Conservation (phyloP, 2,888 invertebrate genomes). For the Drosophila austrosaltans region DNA sequence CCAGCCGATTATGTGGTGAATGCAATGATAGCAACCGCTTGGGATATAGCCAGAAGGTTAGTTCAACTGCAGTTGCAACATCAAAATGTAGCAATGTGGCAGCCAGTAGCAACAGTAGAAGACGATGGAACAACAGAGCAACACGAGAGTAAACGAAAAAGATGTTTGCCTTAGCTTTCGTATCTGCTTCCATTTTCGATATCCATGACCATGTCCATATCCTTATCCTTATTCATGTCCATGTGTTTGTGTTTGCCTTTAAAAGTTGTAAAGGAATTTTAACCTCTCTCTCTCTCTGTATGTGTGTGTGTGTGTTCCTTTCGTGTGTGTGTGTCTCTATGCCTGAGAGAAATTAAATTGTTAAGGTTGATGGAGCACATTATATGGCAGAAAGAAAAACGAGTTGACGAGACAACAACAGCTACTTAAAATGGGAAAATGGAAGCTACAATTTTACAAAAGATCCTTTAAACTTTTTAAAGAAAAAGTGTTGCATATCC, state of each 20-base stretch:
- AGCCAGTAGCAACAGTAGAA: neutral
- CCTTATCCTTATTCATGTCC: neutral
- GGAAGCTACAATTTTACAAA: neutral
- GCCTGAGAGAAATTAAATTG: slow-evolving; percentile 13
- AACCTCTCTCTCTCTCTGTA: neutral
- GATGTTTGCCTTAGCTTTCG: slow-evolving; percentile 15
- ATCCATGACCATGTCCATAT: slow-evolving; percentile 2
- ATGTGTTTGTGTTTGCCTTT: slow-evolving; percentile 6
- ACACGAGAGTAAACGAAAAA: neutral
- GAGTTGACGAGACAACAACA: neutral
- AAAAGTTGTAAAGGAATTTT: slow-evolving; percentile 9
- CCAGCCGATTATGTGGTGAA: slow-evolving; percentile 84
- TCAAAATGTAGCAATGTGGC: neutral
- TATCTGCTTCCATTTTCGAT: slow-evolving; percentile 8
- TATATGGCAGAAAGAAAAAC: neutral
- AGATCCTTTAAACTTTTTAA: too few species aligned
- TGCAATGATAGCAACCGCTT: slow-evolving; percentile 83
- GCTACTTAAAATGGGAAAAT: neutral
- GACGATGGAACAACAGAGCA: neutral
- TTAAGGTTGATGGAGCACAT: slow-evolving; percentile 13
- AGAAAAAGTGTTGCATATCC: too few species aligned
- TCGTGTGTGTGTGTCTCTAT: neutral
- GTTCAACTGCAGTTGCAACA: slow-evolving; percentile 27
- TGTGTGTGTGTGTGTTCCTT: neutral
- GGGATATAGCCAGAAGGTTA: slow-evolving; percentile 83